A percentile compares a stretch with the other conserved stretches of the same genome.
Evolutionary conservation across 2,797 vertebrate species (phyloP).

Genomic region (Cygnus olor): DNA sequence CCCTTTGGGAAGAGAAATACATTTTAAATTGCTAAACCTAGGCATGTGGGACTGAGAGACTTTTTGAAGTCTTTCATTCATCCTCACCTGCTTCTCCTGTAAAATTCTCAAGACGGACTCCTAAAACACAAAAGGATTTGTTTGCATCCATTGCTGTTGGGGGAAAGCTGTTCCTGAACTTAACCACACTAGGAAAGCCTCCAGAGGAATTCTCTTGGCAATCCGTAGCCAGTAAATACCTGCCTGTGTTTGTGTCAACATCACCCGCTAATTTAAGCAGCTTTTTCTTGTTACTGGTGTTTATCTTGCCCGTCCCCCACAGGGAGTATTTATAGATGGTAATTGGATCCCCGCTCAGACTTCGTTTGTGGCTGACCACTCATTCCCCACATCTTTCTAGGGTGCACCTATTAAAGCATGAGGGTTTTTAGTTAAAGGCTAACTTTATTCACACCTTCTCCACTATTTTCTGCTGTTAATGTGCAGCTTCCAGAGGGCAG

Average conservation of each 20-base stretch:
- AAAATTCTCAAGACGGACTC: neutral
- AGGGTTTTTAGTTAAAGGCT: neutral
- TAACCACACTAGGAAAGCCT: fast-evolving
- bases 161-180: neutral
- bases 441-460: neutral
- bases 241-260: neutral
- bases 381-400: neutral
- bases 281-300: neutral
- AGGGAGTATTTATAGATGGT: neutral
- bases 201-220: neutral
- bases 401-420: neutral
- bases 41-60: neutral
- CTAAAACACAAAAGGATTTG: neutral
- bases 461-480: no score
- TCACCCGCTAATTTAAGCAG: neutral
- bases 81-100: neutral
- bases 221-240: neutral
- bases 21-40: no score
- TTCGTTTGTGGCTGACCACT: neutral
- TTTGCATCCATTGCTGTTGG: fast-evolving
- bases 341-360: neutral
- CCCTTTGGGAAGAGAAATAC: neutral
- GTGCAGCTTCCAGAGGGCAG: neutral
- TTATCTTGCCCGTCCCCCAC: neutral
- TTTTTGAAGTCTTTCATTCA: neutral